Conservation (phyloP, 2,888 invertebrate genomes). For the Chrysodeixis includens region DNA sequence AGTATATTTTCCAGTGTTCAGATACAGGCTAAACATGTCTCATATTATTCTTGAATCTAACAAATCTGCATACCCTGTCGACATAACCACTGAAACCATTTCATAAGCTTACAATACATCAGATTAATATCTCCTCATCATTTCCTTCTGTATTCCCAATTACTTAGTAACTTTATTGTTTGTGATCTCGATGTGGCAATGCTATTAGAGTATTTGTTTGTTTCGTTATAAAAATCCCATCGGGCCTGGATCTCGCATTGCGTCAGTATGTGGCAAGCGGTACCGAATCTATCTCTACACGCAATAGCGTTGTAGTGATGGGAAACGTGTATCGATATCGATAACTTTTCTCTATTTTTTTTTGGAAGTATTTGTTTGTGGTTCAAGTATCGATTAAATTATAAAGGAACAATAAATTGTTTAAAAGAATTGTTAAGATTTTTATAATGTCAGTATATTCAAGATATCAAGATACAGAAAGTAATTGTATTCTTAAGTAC, state of each 20-base stretch:
- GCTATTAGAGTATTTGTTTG: slow-evolving; percentile 24
- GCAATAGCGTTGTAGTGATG: slow-evolving; percentile 64
- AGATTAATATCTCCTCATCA: not conserved
- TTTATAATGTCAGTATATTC: too few relatives aligned
- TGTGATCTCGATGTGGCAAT: slow-evolving; percentile 25
- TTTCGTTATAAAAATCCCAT: slow-evolving; percentile 61
- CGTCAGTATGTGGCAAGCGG: slow-evolving; percentile 63
- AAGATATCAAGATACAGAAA: too few relatives aligned
- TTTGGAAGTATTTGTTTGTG: not conserved
- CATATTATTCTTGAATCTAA: not conserved
- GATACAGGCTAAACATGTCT: too few relatives aligned
- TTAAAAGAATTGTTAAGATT: too few relatives aligned
- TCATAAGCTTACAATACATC: not conserved
- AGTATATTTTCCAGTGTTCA: too few relatives aligned
- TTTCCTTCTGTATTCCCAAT: not conserved
- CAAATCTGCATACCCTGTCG: too few relatives aligned
- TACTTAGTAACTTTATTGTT: not conserved
- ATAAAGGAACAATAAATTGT: too few relatives aligned
- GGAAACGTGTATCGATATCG: slow-evolving; percentile 16
- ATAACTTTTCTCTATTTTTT: slow-evolving; percentile 7
- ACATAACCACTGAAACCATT: not conserved
- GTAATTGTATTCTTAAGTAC: too few relatives aligned
- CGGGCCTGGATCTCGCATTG: slow-evolving; percentile 58
- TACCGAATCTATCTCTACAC: slow-evolving; percentile 58
- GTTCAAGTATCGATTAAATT: too few relatives aligned